Percentiles rank a stretch among this genome's conserved stretches.
Conservation (phyloP, 2,113 vertebrate genomes). For the Laticauda laticaudata region DNA sequence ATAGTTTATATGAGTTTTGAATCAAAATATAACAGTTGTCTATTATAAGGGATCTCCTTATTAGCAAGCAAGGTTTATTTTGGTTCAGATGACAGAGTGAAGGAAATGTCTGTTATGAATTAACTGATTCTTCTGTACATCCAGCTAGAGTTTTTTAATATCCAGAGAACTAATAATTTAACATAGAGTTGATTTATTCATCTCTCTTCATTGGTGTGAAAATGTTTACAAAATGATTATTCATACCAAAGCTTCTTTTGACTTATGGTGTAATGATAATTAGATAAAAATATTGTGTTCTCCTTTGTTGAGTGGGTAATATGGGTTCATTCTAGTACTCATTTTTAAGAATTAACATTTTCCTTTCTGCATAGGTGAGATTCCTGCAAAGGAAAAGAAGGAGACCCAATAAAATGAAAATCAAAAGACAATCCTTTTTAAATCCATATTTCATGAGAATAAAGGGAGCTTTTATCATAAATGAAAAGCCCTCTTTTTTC, state of each 20-base stretch:
- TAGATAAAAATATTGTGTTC: neutral
- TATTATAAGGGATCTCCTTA: neutral
- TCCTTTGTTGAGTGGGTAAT: neutral
- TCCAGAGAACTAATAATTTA: neutral
- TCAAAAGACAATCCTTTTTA: neutral
- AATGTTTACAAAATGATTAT: neutral
- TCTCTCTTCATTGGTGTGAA: neutral
- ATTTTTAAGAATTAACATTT: neutral
- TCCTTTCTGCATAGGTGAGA: neutral
- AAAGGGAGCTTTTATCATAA: neutral
- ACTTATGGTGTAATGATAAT: neutral
- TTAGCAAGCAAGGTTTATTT: neutral
- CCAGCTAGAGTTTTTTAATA: neutral
- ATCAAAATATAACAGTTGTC: neutral
- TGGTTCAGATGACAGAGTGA: neutral
- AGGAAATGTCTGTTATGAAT: neutral
- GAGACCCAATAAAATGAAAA: neutral
- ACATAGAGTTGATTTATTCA: neutral
- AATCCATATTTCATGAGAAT: conserved; percentile 1
- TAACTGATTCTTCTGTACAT: neutral
- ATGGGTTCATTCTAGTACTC: neutral
- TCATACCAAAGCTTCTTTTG: neutral
- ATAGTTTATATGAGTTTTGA: neutral
- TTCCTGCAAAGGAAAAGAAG: neutral
- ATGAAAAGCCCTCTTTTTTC: neutral